Evolutionary conservation across 2,888 invertebrate genomes (phyloP), one percentile per base, ranked within the genome.

Genomic region (Yponomeuta plumbellus): DNA sequence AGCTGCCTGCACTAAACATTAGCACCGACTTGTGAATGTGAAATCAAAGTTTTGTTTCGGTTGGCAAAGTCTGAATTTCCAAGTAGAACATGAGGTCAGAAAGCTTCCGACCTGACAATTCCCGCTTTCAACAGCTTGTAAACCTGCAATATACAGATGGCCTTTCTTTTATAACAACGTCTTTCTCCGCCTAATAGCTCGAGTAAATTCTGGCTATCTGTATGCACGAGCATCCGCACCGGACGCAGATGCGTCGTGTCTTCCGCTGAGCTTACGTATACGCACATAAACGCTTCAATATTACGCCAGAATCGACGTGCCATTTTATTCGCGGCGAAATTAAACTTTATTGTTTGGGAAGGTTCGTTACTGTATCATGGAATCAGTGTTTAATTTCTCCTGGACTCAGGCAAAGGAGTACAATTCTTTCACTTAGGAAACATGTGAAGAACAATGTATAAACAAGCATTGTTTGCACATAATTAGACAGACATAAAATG

Each of bases 211-310:
- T 52, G 17, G 44, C 8, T 52, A 52, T 52, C 44, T 52, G 44
- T 52, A 52, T 44, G 40, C 44, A 21, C 17, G 44, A 20, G 64
- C 62, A 62, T 62, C 62, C 66, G 63, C n/a, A 61, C 52, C 83
- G 83, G 85, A 85, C 77, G 83, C 83, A 84, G 80, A 84, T 83
- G 81, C 78, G 71, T 68, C 76, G 76, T 78, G 81, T 72, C 81
- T 85, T 86, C 85, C 86, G 84, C 72, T 73, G 44, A 52, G 44
- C 17, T 52, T 52, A 17, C 44, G 13, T 52, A 52, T 52, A 52
- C 44, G 71, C 72, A 74, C 69, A 70, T 71, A 73, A 70, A 71
- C 66, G 66, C 58, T 21, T 58, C 22, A 20, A 22, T 20, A 11
- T 58, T 58, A 22, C 21, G 22, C 0, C 22, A 22, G 20, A 22